Conservation (phyloP, 2,113 vertebrate species). For the Pluvianellus socialis region DNA sequence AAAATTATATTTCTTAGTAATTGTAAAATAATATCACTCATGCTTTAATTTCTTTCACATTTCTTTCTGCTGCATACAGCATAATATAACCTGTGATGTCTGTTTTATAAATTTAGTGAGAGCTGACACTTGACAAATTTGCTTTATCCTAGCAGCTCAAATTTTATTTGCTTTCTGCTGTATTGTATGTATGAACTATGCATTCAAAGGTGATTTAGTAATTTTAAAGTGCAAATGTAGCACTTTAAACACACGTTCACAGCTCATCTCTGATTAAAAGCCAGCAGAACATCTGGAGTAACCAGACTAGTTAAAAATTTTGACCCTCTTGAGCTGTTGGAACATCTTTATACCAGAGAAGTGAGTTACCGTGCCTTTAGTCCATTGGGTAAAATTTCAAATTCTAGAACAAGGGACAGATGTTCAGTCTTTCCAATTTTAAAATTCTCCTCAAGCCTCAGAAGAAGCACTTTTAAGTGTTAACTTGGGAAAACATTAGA, state of each 20-base stretch:
- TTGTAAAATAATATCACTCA: neutral
- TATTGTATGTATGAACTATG: neutral
- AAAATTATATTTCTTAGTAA: neutral
- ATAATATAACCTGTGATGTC: neutral
- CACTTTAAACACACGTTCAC: neutral
- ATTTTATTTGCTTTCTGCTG: neutral
- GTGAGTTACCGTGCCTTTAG: neutral
- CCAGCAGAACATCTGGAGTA: neutral
- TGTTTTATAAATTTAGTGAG: neutral
- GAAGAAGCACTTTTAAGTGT: slow-evolving; percentile 65
- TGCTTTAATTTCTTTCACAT: neutral
- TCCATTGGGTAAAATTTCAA: neutral
- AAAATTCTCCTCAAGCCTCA: slow-evolving; percentile 62
- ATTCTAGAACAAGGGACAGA: slow-evolving; percentile 16
- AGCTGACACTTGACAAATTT: neutral
- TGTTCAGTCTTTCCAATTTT: slow-evolving; percentile 34
- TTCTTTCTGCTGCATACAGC: neutral
- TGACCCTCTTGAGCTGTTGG: neutral
- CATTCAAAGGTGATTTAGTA: neutral
- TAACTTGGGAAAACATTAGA: slow-evolving; percentile 70
- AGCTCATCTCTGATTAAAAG: neutral
- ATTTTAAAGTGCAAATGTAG: neutral
- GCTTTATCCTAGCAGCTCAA: neutral
- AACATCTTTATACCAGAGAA: neutral
- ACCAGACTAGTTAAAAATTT: neutral